Evolutionary conservation across 2,113 vertebrate species (phyloP), one percentile per base, ranked within the genome.

Genomic region (Gadus macrocephalus): DNA sequence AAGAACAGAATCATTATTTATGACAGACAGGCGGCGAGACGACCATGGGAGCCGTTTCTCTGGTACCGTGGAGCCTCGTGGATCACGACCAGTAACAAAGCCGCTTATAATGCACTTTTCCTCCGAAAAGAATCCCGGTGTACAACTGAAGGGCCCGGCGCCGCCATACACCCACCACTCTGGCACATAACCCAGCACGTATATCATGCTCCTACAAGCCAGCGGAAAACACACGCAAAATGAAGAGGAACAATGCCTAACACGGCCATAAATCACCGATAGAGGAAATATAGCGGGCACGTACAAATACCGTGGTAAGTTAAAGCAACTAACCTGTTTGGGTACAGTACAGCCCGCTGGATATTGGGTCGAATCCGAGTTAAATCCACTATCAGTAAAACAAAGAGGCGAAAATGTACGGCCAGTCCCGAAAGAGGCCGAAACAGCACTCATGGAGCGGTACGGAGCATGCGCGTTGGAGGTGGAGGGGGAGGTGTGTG

Each of bases 381-480:
- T 92, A 91, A 92, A 92, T 91, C 89, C 91, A 92, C 91, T 87
- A 90, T 81, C 89, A 75, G 89, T 92, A 92, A 91, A 93, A 93
- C 92, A 93, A 93, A 93, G 92, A 93, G 92, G 90, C 92, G 92
- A 92, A 92, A 91, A 92, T 91, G 81, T 89, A 87, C 92, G 92
- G 93, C 88, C 83, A 85, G 84, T 89, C 85, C 89, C 91, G 89
- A 90, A 90, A 93, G 89, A 91, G 88, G 88, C 92, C 92, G 92
- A 93, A 91, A 90, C 87, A 85, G 81, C 86, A 68, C 86, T 86
- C 83, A 76, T 72, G 78, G 84, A 88, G 81, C 77, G 66, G 72
- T 28, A 69, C 27, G 81, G 82, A 64, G 92, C 91, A 91, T 91
- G 91, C 89, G 92, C 90, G 68, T 67, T 73, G 15, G 11, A 4